phyloP scores from a whole-genome alignment of 2,888 invertebrate genomes.

The Polyploca ridens region DNA sequence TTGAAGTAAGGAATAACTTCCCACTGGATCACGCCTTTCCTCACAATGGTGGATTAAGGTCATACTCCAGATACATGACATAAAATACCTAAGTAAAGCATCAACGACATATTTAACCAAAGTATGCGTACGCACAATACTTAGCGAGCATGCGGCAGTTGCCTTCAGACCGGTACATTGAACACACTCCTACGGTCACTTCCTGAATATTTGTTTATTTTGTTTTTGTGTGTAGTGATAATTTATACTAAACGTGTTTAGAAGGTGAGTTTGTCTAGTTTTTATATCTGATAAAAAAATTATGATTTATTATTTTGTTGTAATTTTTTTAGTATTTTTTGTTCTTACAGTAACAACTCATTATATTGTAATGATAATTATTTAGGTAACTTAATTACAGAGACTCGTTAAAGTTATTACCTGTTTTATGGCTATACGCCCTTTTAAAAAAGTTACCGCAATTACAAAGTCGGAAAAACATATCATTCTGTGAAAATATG shows the following conservation, averaged over 20 bases:
- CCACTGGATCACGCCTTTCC: background rate
- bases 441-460: no score
- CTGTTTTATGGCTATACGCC: no score
- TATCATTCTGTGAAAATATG: no score
- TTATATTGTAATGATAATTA: no score
- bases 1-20: no score
- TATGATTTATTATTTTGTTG: background rate
- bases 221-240: slow-evolving; percentile 1
- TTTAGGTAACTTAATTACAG: no score
- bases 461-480: no score
- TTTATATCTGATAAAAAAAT: background rate
- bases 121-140: background rate
- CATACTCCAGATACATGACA: background rate
- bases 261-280: background rate
- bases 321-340: no score
- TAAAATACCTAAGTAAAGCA: background rate
- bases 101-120: background rate
- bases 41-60: background rate
- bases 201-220: background rate
- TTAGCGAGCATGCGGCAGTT: slow-evolving; percentile 1
- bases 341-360: no score
- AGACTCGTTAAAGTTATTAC: no score
- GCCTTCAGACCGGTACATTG: background rate
- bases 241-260: background rate
- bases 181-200: background rate